A percentile compares a stretch with the other conserved stretches of the same genome.
phyloP scores from a whole-genome alignment of 2,888 invertebrate genomes.

The Athripsodes cinereus region DNA sequence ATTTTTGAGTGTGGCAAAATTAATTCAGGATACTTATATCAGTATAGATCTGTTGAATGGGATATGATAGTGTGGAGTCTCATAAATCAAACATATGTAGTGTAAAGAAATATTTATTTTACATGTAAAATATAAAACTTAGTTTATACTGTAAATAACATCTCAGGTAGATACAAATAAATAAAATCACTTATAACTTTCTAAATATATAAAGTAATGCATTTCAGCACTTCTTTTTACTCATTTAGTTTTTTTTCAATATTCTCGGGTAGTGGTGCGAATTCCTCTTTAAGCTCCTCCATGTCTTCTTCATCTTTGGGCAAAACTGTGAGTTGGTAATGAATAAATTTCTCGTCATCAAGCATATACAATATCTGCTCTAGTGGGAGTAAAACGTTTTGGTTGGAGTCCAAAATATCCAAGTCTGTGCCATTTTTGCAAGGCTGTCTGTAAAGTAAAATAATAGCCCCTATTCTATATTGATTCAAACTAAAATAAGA shows the following conservation, averaged over 20 bases:
- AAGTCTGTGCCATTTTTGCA: conserved; percentile 50
- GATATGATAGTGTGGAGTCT: no score
- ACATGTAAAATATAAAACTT: no score
- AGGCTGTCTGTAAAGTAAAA: conserved; percentile 40
- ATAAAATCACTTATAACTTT: no score
- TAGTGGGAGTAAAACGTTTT: conserved; percentile 50
- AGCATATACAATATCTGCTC: conserved; percentile 51
- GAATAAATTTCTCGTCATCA: conserved; percentile 41
- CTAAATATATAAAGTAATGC: neutral
- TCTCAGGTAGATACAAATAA: no score
- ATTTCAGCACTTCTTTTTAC: neutral
- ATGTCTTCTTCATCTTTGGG: conserved; percentile 1
- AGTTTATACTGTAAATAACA: no score
- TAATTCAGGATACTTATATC: no score
- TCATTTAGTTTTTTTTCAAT: neutral
- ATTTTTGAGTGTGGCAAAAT: no score
- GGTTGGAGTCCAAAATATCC: conserved; percentile 48
- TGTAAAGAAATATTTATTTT: no score
- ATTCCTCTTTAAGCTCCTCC: neutral
- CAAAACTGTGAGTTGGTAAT: conserved; percentile 42
- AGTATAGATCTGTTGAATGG: no score
- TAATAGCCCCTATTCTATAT: no score
- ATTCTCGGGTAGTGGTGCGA: neutral
- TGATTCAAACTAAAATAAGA: no score
- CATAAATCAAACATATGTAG: no score